These are phyloP conservation scores for Rhabdornis inornatus DNA, from an alignment of 2,113 vertebrate genomes.

Conservation along the genomic window DNA sequence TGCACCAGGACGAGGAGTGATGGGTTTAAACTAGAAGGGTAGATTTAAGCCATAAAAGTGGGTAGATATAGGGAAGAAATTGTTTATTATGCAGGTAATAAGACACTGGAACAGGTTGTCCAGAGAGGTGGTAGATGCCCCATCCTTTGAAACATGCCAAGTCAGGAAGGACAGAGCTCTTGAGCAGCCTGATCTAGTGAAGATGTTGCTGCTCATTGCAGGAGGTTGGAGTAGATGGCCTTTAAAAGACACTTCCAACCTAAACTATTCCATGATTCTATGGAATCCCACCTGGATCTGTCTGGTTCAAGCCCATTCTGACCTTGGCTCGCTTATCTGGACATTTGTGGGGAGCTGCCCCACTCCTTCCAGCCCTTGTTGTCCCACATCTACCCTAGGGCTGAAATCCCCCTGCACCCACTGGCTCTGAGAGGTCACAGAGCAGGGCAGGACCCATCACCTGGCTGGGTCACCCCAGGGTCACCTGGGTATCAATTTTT, in stretches of 20 bases:
- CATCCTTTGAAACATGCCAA: background rate
- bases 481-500: background rate
- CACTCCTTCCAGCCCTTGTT: accelerated
- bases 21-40: background rate
- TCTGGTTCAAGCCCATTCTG: background rate
- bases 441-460: background rate
- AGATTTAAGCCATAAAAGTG: accelerated
- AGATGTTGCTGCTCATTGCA: background rate
- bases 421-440: accelerated
- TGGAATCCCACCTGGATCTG: background rate
- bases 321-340: background rate
- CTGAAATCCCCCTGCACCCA: background rate
- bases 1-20: background rate
- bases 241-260: background rate
- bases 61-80: accelerated
- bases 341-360: accelerated
- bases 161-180: background rate
- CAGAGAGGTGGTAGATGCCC: background rate
- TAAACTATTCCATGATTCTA: background rate
- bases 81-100: accelerated
- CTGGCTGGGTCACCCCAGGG: background rate
- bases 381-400: background rate
- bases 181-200: background rate
- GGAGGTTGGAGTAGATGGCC: background rate
- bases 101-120: background rate